Evolutionary conservation across 1,140 invertebrate species (phyloP).

Genomic region (Diabrotica virgifera): DNA sequence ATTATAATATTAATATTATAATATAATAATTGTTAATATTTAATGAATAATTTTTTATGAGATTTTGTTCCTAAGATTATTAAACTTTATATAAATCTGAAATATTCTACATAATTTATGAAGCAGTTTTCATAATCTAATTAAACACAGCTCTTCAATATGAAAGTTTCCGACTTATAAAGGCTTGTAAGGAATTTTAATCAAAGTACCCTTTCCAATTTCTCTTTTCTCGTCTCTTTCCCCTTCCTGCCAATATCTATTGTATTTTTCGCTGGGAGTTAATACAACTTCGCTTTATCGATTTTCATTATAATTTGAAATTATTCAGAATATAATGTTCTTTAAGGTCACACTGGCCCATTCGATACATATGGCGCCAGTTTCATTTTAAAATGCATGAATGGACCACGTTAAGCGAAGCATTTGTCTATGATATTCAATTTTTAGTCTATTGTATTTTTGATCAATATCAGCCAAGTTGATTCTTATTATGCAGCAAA

Average conservation of each 20-base stretch:
- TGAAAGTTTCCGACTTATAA: background rate
- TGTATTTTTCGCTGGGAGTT: slow-evolving; percentile 2
- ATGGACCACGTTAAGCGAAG: too few relatives aligned
- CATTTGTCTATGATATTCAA: too few relatives aligned
- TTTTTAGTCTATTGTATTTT: too few relatives aligned
- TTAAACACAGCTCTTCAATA: background rate
- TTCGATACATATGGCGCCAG: background rate
- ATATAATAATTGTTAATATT: too few relatives aligned
- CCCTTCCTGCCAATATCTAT: background rate
- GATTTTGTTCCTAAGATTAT: too few relatives aligned
- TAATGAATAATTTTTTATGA: too few relatives aligned
- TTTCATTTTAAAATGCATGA: background rate
- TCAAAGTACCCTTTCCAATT: slow-evolving; percentile 2
- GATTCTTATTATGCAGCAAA: too few relatives aligned
- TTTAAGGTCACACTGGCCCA: background rate
- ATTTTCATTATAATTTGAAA: slow-evolving; percentile 1
- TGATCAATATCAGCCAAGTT: too few relatives aligned
- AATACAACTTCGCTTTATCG: background rate
- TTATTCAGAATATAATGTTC: background rate
- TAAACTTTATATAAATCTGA: too few relatives aligned
- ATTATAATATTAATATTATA: too few relatives aligned
- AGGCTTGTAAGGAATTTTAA: slow-evolving; percentile 2
- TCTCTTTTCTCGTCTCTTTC: background rate
- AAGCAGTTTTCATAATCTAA: background rate
- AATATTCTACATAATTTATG: too few relatives aligned